Evolutionary conservation across 2,113 vertebrate genomes (phyloP).

Genomic region (Myrmecophaga tridactyla): DNA sequence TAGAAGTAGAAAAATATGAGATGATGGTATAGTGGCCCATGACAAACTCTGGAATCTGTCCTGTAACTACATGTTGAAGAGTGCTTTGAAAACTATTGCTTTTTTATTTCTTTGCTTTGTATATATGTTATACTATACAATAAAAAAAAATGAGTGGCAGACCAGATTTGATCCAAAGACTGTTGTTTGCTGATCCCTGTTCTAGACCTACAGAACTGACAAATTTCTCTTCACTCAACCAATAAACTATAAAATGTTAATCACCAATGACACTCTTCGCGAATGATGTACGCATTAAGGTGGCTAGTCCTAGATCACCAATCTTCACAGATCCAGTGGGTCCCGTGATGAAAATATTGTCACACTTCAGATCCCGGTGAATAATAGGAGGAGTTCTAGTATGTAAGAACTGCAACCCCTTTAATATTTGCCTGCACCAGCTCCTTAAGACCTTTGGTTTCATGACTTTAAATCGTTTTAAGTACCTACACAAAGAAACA

Average conservation of each 20-base stretch:
- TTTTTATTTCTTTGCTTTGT: too few relatives aligned
- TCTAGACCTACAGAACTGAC: slow-evolving; percentile 21
- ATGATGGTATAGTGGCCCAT: too few relatives aligned
- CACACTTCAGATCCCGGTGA: slow-evolving; percentile 96
- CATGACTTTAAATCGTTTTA: slow-evolving; percentile 98
- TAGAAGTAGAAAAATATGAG: too few relatives aligned
- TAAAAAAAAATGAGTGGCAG: background rate
- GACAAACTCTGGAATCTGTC: too few relatives aligned
- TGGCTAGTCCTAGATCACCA: slow-evolving; percentile 94
- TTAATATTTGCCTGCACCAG: slow-evolving; percentile 97
- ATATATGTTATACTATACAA: too few relatives aligned
- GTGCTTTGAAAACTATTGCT: too few relatives aligned
- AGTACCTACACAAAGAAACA: slow-evolving; percentile 85
- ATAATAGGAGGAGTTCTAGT: slow-evolving; percentile 96
- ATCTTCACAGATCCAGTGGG: slow-evolving; percentile 98
- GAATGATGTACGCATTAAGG: slow-evolving; percentile 95
- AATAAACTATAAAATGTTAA: slow-evolving; percentile 57
- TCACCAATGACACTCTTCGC: slow-evolving; percentile 98
- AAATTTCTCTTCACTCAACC: background rate
- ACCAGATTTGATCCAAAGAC: background rate
- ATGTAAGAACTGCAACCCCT: slow-evolving; percentile 96
- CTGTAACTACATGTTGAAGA: too few relatives aligned
- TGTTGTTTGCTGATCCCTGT: slow-evolving; percentile 8
- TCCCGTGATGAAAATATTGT: slow-evolving; percentile 98
- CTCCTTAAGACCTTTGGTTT: slow-evolving; percentile 97